Base-by-base conservation (phyloP, 2,797 vertebrate species). In the Pogonophryne albipinna region DNA sequence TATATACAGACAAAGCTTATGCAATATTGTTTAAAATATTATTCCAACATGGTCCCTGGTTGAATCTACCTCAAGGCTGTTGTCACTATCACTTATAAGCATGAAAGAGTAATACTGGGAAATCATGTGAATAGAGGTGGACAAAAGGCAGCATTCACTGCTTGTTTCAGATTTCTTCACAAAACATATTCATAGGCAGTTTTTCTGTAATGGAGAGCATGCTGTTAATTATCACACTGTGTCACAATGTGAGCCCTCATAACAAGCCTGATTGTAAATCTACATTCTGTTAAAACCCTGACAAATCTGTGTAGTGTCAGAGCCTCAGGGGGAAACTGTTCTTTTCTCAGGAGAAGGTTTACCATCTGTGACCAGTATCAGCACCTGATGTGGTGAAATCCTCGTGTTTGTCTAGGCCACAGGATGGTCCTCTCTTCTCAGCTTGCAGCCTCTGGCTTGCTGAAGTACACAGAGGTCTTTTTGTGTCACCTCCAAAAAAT, bases 381-480 rank as follows among this genome's bases (percentile, higher is more conserved):
- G 84, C 78, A 83, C 80, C 82, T 92, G 85, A 90, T 84, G 76
- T 63, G 64, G 70, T 82, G 86, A 85, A 85, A 74, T 80, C 90
- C 91, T 90, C 84, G 83, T 94, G 93, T 91, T 92, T 78, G 82
- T 86, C 79, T 83, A 49, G 2, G 74, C 59, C 66, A 61, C 80
- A 76, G 70, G 59, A 53, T 76, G 73, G 62, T 60, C 62, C 52
- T 77, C 70, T 85, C 59, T 76, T 70, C 71, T 83, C 67, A 62
- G 73, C 80, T 77, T 38, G 49, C 55, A 61, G 87, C 91, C 83
- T 76, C 53, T 65, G 88, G 90, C 86, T 74, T 73, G 47, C 17
- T 45, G 50, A 50, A 70, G 53, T 69, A 76, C 78, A 94, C 87
- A 91, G 67, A 90, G 76, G 63, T 66, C 86, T 89, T 92, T 89